Evolutionary conservation across 2,797 vertebrate species (phyloP), one percentile per base, ranked within the genome.

Genomic region (Philypnodon macrostomus): DNA sequence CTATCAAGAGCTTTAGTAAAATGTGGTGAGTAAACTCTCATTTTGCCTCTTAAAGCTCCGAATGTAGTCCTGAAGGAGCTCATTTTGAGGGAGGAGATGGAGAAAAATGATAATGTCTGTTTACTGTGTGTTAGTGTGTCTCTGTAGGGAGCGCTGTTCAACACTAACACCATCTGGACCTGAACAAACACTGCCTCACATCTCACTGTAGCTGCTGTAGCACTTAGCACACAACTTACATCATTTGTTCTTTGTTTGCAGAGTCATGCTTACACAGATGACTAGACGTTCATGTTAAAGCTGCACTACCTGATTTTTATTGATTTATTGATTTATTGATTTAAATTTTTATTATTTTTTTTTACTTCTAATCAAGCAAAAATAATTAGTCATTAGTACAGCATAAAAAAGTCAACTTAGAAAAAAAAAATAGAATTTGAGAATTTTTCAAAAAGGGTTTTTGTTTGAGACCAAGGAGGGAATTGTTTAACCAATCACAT

Each of bases 81-180:
- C 40, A 73, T 85, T 82, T 73, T 58, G 70, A 60, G 58, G 63
- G 70, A 60, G 58, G 63, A 76, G 50, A 47, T 65, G 58, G 68
- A 80, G 62, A 77, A 71, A 77, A 66, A 80, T 80, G 70, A 82
- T 78, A 67, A 78, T 82, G 67, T 77, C 79, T 82, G 70, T 80
- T 81, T 81, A 80, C 67, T 63, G 55, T 68, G 63, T 70, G 69
- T 62, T 48, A 46, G 47, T 18, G 24, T 42, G 39, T 70, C 67
- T 67, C 75, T 71, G 75, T 52, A 52, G 71, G 75, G 73, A 80
- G 55, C 53, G 15, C 50, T 74, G 69, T 76, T 76, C 73, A 73
- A 75, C 73, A 73, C 75, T n/a, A 70, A 64, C 69, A 73, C 73
- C 77, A 85, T 84, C 77, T 84, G 83, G 73, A 67, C 73, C 55